A percentile compares a stretch with the other conserved stretches of the same genome.
Conservation (phyloP, 2,113 vertebrate species). For the Pelodiscus sinensis region DNA sequence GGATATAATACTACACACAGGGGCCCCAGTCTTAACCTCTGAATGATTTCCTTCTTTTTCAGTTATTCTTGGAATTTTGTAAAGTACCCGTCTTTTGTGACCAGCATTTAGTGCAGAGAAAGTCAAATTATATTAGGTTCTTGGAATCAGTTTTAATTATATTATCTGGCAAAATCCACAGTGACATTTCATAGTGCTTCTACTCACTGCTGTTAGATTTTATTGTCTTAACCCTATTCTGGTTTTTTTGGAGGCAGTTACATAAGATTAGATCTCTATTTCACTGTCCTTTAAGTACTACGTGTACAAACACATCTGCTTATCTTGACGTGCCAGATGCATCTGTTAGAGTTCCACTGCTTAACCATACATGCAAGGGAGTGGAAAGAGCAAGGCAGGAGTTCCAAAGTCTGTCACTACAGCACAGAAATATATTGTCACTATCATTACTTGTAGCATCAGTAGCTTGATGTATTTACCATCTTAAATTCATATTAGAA, state of each 20-base stretch:
- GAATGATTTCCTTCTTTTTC: not conserved
- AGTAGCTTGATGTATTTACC: not conserved
- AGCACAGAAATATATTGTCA: not conserved
- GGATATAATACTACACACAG: not conserved
- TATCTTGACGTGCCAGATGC: not conserved
- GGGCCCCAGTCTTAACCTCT: not conserved
- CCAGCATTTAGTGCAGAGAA: not conserved
- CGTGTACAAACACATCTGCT: not conserved
- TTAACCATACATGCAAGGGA: not conserved
- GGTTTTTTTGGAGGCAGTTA: not conserved
- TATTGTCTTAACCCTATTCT: not conserved
- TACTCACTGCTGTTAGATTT: not conserved
- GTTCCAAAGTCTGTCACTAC: not conserved
- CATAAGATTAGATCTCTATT: not conserved
- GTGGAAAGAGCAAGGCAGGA: not conserved
- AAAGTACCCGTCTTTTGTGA: not conserved
- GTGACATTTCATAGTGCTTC: not conserved
- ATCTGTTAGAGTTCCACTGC: not conserved
- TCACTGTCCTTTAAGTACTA: not conserved
- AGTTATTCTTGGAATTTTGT: not conserved
- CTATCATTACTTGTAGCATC: not conserved
- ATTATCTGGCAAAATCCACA: not conserved
- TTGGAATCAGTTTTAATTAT: not conserved
- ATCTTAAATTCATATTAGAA: not conserved
- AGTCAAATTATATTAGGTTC: not conserved